Evolutionary conservation across 2,888 invertebrate species (phyloP).

Genomic region (Auanema sp.): DNA sequence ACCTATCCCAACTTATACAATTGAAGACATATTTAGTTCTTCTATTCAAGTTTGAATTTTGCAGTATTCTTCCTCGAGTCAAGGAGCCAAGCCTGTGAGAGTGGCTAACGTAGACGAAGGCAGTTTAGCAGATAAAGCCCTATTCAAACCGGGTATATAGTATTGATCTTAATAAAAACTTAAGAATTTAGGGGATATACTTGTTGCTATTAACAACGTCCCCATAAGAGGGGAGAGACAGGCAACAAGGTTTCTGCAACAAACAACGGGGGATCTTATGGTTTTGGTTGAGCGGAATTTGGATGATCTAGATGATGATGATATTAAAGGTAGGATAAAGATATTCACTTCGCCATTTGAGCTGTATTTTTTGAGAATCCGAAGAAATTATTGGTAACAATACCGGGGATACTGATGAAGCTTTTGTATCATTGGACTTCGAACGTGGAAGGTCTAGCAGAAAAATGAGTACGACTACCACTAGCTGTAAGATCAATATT

Average conservation of each 20-base stretch:
- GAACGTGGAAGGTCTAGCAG: slow-evolving; percentile 6
- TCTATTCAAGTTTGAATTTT: not conserved
- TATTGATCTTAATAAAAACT: slow-evolving; percentile 3
- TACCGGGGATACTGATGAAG: slow-evolving; percentile 24
- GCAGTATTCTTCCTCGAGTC: not conserved
- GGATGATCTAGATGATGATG: slow-evolving; percentile 48
- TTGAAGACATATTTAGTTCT: too few relatives aligned
- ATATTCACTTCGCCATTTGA: not conserved
- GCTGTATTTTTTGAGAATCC: slow-evolving; percentile 10
- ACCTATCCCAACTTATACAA: too few relatives aligned
- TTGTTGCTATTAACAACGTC: slow-evolving; percentile 59
- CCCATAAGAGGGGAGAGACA: slow-evolving; percentile 57
- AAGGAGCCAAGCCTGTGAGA: slow-evolving; percentile 35
- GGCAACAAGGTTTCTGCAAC: slow-evolving; percentile 49
- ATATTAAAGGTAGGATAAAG: slow-evolving; percentile 26
- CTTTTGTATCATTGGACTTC: slow-evolving; percentile 23
- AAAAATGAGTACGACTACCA: not conserved
- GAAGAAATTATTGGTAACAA: slow-evolving; percentile 21
- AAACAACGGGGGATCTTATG: slow-evolving; percentile 55
- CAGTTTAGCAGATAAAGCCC: slow-evolving; percentile 54
- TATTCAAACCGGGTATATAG: slow-evolving; percentile 41
- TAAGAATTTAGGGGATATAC: slow-evolving; percentile 42
- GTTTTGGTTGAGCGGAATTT: slow-evolving; percentile 56
- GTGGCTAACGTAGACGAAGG: slow-evolving; percentile 46
- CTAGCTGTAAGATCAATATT: too few relatives aligned